phyloP scores from a whole-genome alignment of 1,140 invertebrate species.

The Pinna nobilis region DNA sequence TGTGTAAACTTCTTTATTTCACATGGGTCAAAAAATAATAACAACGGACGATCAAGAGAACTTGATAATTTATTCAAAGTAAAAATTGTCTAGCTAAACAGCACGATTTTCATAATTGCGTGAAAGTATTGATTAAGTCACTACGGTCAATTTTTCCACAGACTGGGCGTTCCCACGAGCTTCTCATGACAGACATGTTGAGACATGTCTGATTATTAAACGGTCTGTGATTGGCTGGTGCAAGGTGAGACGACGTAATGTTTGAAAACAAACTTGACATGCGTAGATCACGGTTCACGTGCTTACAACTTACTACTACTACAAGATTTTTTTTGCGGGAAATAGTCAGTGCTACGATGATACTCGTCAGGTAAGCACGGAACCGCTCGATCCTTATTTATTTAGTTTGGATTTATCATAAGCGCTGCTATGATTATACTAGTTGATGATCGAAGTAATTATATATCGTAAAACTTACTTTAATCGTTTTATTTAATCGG shows the following conservation, averaged over 20 bases:
- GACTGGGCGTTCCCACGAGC: conserved; percentile 2
- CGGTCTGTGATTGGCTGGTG: conserved; percentile 29
- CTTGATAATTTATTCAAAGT: too few relatives aligned
- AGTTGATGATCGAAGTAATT: too few relatives aligned
- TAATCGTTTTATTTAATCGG: too few relatives aligned
- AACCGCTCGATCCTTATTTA: neutral
- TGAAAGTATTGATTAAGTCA: too few relatives aligned
- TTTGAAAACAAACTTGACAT: conserved; percentile 36
- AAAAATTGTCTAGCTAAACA: too few relatives aligned
- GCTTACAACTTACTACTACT: conserved; percentile 30
- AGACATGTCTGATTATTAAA: neutral
- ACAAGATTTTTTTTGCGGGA: conserved; percentile 41
- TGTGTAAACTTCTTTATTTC: too few relatives aligned
- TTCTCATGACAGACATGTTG: conserved; percentile 9
- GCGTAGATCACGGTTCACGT: conserved; percentile 35
- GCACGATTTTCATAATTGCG: neutral
- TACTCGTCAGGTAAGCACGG: neutral
- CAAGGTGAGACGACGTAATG: conserved; percentile 33
- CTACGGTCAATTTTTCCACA: too few relatives aligned
- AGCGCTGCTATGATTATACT: neutral
- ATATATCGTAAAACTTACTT: too few relatives aligned
- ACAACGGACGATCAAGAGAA: too few relatives aligned
- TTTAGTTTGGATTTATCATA: neutral
- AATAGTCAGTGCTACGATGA: conserved; percentile 2
- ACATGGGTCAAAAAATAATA: too few relatives aligned